Conservation (phyloP, 1,140 invertebrate genomes). For the Ips nitidus region DNA sequence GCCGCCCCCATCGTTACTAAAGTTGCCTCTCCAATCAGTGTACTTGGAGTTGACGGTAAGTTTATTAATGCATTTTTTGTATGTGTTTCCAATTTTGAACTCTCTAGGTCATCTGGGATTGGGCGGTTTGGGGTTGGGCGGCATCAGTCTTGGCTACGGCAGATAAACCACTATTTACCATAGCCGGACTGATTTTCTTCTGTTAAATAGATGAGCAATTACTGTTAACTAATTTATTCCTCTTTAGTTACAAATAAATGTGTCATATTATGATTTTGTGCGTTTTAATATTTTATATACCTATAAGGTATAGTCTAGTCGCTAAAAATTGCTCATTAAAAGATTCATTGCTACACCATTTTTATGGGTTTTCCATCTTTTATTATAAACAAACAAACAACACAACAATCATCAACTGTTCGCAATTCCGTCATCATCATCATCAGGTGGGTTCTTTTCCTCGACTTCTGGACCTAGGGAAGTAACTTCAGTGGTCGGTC, state of each 20-base stretch:
- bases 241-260: conserved; percentile 13
- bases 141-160: background rate
- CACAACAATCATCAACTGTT: no score
- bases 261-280: background rate
- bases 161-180: background rate
- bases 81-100: background rate
- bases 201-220: conserved; percentile 32
- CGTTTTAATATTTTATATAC: no score
- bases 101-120: conserved; percentile 8
- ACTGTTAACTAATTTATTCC: conserved; percentile 26
- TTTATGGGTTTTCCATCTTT: no score
- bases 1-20: conserved; percentile 37
- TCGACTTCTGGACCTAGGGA: no score
- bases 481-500: no score
- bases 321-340: no score
- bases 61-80: background rate
- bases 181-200: background rate
- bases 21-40: conserved; percentile 29
- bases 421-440: no score
- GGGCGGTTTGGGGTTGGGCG: conserved; percentile 8
- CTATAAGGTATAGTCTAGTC: no score
- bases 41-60: conserved; percentile 7
- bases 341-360: no score
- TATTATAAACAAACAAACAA: no score
- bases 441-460: no score